Evolutionary conservation across 2,797 vertebrate species (phyloP).

Genomic region (Rhabdophis nuchalis): DNA sequence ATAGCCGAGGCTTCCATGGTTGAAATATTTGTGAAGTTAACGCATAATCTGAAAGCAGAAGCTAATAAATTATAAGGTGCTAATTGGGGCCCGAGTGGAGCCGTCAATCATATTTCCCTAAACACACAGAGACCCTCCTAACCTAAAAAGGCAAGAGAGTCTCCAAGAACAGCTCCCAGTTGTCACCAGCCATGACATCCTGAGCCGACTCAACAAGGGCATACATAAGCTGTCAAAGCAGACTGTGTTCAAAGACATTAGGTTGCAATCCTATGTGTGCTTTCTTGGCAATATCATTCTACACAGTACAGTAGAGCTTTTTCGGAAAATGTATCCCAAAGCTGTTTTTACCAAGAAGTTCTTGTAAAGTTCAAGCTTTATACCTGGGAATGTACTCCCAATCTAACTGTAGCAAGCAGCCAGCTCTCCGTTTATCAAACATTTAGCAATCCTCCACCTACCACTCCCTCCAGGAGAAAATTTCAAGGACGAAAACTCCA

Average conservation of each 20-base stretch:
- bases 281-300: neutral
- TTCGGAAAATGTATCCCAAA: neutral
- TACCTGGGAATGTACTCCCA: neutral
- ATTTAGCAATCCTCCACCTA: neutral
- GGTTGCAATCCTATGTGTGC: neutral
- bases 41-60: slow-evolving; percentile 84
- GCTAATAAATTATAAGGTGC: slow-evolving; percentile 83
- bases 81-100: slow-evolving; percentile 80
- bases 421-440: neutral
- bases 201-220: slow-evolving; percentile 57
- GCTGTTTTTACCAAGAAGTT: neutral
- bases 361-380: neutral
- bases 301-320: neutral
- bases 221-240: slow-evolving; percentile 44
- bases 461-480: neutral
- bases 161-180: slow-evolving; percentile 73
- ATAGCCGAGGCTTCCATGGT: slow-evolving; percentile 80
- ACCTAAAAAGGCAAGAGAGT: slow-evolving; percentile 81
- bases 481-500: neutral
- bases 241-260: slow-evolving; percentile 15
- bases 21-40: slow-evolving; percentile 85
- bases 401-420: neutral
- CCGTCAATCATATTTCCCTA: slow-evolving; percentile 77
- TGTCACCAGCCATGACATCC: slow-evolving; percentile 74
- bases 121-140: slow-evolving; percentile 77